Conservation (phyloP, 2,113 vertebrate genomes). For the Oryzias curvinotus region DNA sequence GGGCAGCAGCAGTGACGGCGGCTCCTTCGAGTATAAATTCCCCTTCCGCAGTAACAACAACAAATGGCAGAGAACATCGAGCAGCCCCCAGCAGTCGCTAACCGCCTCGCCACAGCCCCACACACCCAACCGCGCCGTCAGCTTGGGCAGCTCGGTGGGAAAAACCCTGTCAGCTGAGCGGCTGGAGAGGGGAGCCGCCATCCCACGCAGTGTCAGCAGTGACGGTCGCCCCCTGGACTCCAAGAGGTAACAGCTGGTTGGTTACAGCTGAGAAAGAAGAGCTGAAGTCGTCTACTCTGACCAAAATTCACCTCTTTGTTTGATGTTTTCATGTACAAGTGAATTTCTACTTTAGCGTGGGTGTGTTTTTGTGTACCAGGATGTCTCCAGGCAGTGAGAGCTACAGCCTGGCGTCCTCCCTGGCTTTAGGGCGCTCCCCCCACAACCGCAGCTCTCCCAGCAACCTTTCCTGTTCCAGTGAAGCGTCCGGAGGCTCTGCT, state of each 20-base stretch:
- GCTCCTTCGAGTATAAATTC: constrained; percentile 95
- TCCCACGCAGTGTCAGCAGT: constrained; percentile 96
- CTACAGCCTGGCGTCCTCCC: constrained; percentile 91
- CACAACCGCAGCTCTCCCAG: constrained; percentile 95
- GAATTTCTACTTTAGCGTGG: constrained; percentile 7
- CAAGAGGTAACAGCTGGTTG: constrained; percentile 77
- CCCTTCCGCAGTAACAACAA: constrained; percentile 96
- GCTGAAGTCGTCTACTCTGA: background rate
- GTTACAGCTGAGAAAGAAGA: background rate
- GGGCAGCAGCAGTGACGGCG: constrained; percentile 83
- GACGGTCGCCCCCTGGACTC: constrained; percentile 91
- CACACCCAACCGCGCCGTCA: constrained; percentile 79
- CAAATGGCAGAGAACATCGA: constrained; percentile 94
- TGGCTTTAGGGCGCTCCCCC: constrained; percentile 88
- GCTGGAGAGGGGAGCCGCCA: constrained; percentile 85
- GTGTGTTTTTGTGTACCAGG: constrained; percentile 67
- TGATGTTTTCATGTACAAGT: constrained; percentile 2
- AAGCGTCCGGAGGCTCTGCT: constrained; percentile 87
- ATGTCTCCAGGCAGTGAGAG: constrained; percentile 91
- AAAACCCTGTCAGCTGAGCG: constrained; percentile 85
- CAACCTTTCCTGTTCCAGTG: constrained; percentile 93
- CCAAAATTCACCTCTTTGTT: no score
- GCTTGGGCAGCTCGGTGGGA: constrained; percentile 83
- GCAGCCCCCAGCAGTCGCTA: constrained; percentile 87
- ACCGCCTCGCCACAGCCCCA: constrained; percentile 85